Conservation (phyloP, 1,140 invertebrate species). For the Ctenoplectra terminalis region DNA sequence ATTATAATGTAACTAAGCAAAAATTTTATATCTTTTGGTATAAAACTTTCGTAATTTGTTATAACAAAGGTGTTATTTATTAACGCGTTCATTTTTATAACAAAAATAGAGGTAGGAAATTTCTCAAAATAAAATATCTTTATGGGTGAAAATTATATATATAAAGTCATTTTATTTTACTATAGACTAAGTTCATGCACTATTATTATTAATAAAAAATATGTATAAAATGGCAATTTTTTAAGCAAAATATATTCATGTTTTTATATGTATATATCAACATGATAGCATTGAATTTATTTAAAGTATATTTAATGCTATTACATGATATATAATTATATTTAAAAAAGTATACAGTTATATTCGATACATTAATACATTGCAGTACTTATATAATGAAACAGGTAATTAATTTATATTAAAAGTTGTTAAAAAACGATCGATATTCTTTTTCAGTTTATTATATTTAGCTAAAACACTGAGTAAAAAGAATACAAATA, state of each 20-base stretch:
- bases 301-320: not conserved
- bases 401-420: not conserved
- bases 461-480: not conserved
- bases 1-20: not conserved
- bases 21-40: constrained; percentile 17
- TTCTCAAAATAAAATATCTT: constrained; percentile 8
- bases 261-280: not conserved
- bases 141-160: not conserved
- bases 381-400: constrained; percentile 15
- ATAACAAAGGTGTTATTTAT: constrained; percentile 2
- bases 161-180: no score
- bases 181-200: no score
- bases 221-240: not conserved
- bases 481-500: constrained; percentile 15
- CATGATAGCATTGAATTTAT: not conserved
- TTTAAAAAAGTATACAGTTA: not conserved
- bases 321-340: not conserved
- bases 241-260: not conserved
- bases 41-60: constrained; percentile 19
- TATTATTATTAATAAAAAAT: not conserved
- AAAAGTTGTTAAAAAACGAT: not conserved
- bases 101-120: not conserved
- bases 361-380: not conserved
- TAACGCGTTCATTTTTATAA: not conserved
- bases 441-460: not conserved